Evolutionary conservation across 1,140 invertebrate species (phyloP), one percentile per base, ranked within the genome.

Genomic region (Ceratoteleas bidentatus): DNA sequence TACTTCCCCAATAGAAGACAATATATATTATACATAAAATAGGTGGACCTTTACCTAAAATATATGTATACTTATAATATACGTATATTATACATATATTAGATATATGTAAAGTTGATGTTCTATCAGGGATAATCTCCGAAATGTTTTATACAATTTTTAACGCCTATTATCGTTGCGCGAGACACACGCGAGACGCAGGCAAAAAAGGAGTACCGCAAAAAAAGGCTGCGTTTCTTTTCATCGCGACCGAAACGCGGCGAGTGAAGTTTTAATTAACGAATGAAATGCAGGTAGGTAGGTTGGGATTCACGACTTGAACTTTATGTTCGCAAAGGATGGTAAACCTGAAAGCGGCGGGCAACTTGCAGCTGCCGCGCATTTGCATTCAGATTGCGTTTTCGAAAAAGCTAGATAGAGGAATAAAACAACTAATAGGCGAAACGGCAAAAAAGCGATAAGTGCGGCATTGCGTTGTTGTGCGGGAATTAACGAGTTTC

Each of bases 301-400:
- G 61, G 60, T 82, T 83, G 75, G 79, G 80, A 76, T 77, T 77
- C 73, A 76, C 83, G 86, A 80, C 76, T 81, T 81, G 84, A 88
- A 87, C 81, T 88, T 88, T 88, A 88, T 87, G 81, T 84, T 85
- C 84, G 79, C 81, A 87, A 80, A 83, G 80, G 86, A 79, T 85
- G 80, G 84, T 66, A 88, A 87, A 85, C 76, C 86, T 85, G 84
- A 87, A 87, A 88, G 85, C 84, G 79, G 65, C 70, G 74, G 77
- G 72, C 80, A 84, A 86, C 86, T 86, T 83, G 84, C 84, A 87
- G 85, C 87, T 87, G 87, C 81, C 84, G 81, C 82, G 85, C 87
- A 88, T 89, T 89, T 88, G 88, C 87, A 89, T 88, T 88, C 87
- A 88, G 84, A 89, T 89, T 89, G 85, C 86, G 74, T 86, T 87